Conservation (phyloP, 2,113 vertebrate genomes). For the Suricata suricatta region DNA sequence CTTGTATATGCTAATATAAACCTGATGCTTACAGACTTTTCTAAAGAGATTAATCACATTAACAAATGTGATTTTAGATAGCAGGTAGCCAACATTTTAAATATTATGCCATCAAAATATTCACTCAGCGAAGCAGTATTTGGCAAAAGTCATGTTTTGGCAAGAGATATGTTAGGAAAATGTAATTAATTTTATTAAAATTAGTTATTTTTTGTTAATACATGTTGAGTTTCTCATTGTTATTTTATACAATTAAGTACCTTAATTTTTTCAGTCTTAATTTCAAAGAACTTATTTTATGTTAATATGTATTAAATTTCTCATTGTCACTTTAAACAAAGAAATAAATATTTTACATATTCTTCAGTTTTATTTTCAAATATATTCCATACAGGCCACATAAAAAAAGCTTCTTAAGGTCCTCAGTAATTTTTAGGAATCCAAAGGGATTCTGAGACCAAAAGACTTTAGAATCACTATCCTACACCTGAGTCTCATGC, state of each 20-base stretch:
- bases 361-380: neutral
- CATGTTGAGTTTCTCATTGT: neutral
- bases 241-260: slow-evolving; percentile 16
- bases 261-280: neutral
- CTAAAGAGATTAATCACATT: neutral
- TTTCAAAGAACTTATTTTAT: neutral
- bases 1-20: neutral
- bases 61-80: neutral
- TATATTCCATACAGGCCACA: neutral
- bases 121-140: neutral
- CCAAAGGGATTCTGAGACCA: neutral
- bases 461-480: neutral
- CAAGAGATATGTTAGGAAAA: neutral
- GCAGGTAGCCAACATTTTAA: neutral
- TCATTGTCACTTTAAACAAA: neutral
- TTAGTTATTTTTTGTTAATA: neutral
- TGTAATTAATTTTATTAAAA: slow-evolving; percentile 25
- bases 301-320: neutral
- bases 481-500: neutral
- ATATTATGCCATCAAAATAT: neutral
- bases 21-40: neutral
- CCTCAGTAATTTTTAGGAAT: neutral
- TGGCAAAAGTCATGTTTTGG: neutral
- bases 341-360: neutral
- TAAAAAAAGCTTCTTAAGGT: neutral